These are phyloP conservation scores for Orgyia antiqua DNA, from an alignment of 2,888 invertebrate genomes.

Conservation along the genomic window DNA sequence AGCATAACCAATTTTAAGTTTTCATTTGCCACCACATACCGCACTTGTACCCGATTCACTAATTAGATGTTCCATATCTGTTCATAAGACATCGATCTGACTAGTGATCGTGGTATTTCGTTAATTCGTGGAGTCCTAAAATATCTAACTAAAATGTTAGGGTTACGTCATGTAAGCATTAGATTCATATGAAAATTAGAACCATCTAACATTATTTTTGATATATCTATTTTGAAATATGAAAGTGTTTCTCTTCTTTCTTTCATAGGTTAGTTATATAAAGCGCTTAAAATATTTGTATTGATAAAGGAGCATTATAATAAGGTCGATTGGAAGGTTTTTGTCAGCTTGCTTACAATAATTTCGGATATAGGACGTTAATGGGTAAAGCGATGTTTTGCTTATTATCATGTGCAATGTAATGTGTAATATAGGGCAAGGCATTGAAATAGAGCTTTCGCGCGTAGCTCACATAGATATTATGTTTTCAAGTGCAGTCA, in stretches of 20 bases:
- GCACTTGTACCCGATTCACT: conserved; percentile 38
- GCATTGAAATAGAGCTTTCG: conserved; percentile 49
- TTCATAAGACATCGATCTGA: neutral
- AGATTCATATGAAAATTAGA: conserved; percentile 32
- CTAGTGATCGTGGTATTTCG: conserved; percentile 17
- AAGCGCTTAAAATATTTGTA: conserved; percentile 20
- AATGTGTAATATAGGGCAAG: conserved; percentile 35
- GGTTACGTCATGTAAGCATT: conserved; percentile 37
- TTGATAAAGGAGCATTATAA: conserved; percentile 13
- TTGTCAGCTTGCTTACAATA: conserved; percentile 34
- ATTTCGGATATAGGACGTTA: conserved; percentile 38
- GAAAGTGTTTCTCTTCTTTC: conserved; percentile 18
- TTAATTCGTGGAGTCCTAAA: conserved; percentile 31
- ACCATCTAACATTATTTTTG: conserved; percentile 24
- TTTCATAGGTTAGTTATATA: conserved; percentile 30
- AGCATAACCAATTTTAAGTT: conserved; percentile 27
- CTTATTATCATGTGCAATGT: conserved; percentile 51
- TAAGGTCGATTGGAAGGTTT: conserved; percentile 16
- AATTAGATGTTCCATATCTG: conserved; percentile 2
- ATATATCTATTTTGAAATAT: conserved; percentile 46
- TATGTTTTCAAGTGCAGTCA: conserved; percentile 56
- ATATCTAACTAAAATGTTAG: conserved; percentile 33
- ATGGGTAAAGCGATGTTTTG: conserved; percentile 52
- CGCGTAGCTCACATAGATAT: conserved; percentile 54
- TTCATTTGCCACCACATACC: conserved; percentile 55